A percentile compares a stretch with the other conserved stretches of the same genome.
Conservation (phyloP, 2,113 vertebrate genomes). For the Pelusios castaneus region DNA sequence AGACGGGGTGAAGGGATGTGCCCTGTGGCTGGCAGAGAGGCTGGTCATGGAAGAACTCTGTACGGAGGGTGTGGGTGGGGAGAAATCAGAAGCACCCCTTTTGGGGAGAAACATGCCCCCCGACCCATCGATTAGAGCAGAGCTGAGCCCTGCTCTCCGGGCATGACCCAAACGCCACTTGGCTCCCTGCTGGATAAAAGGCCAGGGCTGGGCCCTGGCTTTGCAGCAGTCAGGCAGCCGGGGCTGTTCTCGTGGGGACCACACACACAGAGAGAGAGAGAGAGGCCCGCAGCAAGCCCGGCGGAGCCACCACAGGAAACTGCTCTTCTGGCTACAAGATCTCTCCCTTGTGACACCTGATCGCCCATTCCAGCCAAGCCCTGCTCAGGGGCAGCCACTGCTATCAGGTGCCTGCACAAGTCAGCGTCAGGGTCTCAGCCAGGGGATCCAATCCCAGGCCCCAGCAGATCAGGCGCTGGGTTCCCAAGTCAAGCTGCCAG, state of each 20-base stretch:
- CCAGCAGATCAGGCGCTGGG: too few species aligned
- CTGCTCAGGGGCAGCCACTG: background rate
- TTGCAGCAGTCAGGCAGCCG: background rate
- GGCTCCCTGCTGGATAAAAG: background rate
- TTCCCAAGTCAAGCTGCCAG: background rate
- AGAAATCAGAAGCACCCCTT: background rate
- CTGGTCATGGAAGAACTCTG: background rate
- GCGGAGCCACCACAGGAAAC: background rate
- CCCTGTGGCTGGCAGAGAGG: background rate
- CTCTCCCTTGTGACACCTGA: background rate
- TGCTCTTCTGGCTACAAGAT: background rate
- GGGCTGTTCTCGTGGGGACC: background rate
- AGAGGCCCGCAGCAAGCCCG: background rate
- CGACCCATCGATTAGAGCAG: background rate
- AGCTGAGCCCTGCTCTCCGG: background rate
- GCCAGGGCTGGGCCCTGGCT: background rate
- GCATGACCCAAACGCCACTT: background rate
- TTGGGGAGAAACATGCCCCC: background rate
- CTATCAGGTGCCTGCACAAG: background rate
- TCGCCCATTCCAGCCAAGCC: background rate
- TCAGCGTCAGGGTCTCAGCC: background rate
- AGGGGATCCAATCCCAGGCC: background rate
- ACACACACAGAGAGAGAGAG: too few species aligned
- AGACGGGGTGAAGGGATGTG: fast-evolving
- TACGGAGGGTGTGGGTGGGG: background rate